These are phyloP conservation scores for Pterocles burchelli DNA, from an alignment of 2,113 vertebrate genomes.

Conservation along the genomic window DNA sequence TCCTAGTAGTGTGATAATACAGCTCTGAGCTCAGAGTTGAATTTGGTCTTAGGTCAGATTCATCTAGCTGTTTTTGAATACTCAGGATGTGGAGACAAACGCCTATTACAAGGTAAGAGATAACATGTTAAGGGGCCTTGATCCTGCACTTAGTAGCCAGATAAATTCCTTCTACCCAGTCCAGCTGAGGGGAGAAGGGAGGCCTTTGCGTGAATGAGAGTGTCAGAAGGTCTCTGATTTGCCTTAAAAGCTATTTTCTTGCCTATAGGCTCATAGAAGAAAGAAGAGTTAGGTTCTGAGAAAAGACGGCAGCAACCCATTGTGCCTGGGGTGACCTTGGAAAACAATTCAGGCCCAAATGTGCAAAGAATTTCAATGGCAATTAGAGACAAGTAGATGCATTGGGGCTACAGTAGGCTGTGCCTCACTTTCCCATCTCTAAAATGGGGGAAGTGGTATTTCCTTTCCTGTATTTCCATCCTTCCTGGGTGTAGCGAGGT, in stretches of 20 bases:
- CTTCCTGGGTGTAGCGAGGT: background rate
- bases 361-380: background rate
- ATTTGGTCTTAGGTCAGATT: background rate
- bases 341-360: background rate
- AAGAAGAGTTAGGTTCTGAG: background rate
- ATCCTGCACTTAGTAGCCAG: background rate
- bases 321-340: background rate
- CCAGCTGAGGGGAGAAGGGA: background rate
- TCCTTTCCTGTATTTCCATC: background rate
- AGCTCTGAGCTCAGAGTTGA: background rate
- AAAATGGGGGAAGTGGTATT: accelerated
- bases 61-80: background rate
- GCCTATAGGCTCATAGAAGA: background rate
- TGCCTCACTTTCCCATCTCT: background rate
- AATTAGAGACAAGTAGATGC: background rate
- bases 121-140: background rate
- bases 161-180: background rate
- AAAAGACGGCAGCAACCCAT: background rate
- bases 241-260: background rate
- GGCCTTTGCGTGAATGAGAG: background rate
- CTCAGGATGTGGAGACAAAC: background rate
- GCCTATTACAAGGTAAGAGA: background rate
- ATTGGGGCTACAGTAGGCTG: accelerated
- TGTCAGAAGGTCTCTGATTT: background rate
- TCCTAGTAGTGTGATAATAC: background rate